Conservation (phyloP, 2,888 invertebrate genomes). For the Lycia hirtaria region DNA sequence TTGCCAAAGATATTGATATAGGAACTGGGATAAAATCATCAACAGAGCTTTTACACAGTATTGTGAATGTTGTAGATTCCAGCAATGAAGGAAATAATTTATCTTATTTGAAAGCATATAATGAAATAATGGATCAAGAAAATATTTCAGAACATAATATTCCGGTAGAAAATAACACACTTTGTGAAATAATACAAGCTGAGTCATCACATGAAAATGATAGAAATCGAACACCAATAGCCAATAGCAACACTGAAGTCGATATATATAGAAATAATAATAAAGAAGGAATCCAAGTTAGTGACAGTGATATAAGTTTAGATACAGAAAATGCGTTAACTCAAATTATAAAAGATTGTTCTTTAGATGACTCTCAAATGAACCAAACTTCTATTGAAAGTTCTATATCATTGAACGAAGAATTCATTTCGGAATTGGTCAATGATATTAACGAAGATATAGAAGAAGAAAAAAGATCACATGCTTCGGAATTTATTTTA, state of each 20-base stretch:
- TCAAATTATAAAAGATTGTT: slow-evolving; percentile 66
- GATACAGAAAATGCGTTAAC: slow-evolving; percentile 70
- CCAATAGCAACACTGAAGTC: not conserved
- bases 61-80: slow-evolving; percentile 39
- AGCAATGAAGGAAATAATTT: not conserved
- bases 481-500: slow-evolving; percentile 57
- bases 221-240: not conserved
- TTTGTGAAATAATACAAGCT: not conserved
- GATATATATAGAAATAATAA: not conserved
- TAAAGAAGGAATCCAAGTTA: slow-evolving; percentile 14
- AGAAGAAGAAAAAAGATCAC: not conserved
- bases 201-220: not conserved
- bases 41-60: slow-evolving; percentile 55
- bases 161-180: slow-evolving; percentile 4
- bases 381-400: slow-evolving; percentile 42
- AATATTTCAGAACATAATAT: slow-evolving; percentile 28
- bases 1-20: slow-evolving; percentile 16
- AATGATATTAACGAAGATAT: slow-evolving; percentile 66
- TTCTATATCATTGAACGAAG: slow-evolving; percentile 60
- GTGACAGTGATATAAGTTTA: slow-evolving; percentile 43
- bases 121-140: slow-evolving; percentile 14
- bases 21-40: slow-evolving; percentile 53
- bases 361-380: slow-evolving; percentile 30
- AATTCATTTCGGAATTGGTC: slow-evolving; percentile 63
- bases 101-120: slow-evolving; percentile 2